These are phyloP conservation scores for Scaptomyza parva DNA, from an alignment of 2,888 invertebrate genomes.

Conservation along the genomic window DNA sequence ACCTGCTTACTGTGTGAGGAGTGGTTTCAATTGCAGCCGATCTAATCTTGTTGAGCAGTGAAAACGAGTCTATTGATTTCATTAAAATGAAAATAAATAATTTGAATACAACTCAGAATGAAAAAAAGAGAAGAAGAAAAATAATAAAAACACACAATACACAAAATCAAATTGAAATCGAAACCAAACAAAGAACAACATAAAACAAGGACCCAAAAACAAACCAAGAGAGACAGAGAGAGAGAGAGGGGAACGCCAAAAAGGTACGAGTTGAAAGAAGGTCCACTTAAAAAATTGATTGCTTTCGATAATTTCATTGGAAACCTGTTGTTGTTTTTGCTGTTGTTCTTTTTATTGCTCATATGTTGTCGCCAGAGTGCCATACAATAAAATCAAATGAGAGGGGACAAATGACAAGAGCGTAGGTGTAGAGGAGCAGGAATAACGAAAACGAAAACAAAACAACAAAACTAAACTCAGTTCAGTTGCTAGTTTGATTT, in stretches of 20 bases:
- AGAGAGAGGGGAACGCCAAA: slow-evolving; percentile 27
- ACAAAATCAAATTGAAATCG: slow-evolving; percentile 70
- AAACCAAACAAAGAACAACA: slow-evolving; percentile 67
- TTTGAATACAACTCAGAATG: slow-evolving; percentile 72
- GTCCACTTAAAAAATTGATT: slow-evolving; percentile 80
- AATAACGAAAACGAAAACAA: slow-evolving; percentile 43
- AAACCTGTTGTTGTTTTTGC: slow-evolving; percentile 62
- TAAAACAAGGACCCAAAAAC: slow-evolving; percentile 32
- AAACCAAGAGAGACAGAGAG: neutral
- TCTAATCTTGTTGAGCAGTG: too few species aligned
- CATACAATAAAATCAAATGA: slow-evolving; percentile 74
- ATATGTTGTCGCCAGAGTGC: slow-evolving; percentile 56
- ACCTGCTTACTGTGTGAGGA: too few species aligned
- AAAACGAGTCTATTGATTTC: slow-evolving; percentile 61
- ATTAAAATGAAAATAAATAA: slow-evolving; percentile 71
- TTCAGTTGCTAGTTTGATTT: slow-evolving; percentile 58
- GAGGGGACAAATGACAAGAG: slow-evolving; percentile 45
- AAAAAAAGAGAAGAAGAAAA: slow-evolving; percentile 33
- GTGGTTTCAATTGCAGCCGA: too few species aligned
- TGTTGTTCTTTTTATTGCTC: slow-evolving; percentile 37
- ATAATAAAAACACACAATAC: slow-evolving; percentile 18
- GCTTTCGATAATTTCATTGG: slow-evolving; percentile 78
- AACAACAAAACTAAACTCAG: slow-evolving; percentile 40
- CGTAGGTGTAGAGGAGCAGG: neutral
- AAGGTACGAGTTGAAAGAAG: slow-evolving; percentile 60